These are phyloP conservation scores for Iphiclides podalirius DNA, from an alignment of 2,888 invertebrate genomes.

Conservation along the genomic window DNA sequence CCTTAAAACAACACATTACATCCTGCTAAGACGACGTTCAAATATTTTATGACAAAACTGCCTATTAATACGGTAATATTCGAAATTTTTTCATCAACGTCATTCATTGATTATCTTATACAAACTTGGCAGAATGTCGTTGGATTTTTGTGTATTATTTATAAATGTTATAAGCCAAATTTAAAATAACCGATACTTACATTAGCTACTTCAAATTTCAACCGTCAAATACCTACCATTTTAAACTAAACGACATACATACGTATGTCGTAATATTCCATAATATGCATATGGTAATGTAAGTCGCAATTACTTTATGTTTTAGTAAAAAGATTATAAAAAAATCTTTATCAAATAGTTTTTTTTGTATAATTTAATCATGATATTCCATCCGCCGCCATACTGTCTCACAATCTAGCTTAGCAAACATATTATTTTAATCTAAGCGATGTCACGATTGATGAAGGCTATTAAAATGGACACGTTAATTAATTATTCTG, in stretches of 20 bases:
- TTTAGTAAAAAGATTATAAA: too few relatives aligned
- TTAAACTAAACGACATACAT: too few relatives aligned
- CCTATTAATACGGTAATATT: conserved; percentile 17
- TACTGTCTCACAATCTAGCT: conserved; percentile 33
- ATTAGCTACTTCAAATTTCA: too few relatives aligned
- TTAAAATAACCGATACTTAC: too few relatives aligned
- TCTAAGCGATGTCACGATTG: conserved; percentile 30
- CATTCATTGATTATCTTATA: conserved; percentile 12
- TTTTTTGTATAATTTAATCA: too few relatives aligned
- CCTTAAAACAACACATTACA: conserved; percentile 41
- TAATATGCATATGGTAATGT: too few relatives aligned
- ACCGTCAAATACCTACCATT: too few relatives aligned
- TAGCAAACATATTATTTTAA: conserved; percentile 29
- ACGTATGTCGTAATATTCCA: too few relatives aligned
- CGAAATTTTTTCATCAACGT: conserved; percentile 18
- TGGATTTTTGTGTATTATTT: too few relatives aligned
- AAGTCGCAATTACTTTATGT: too few relatives aligned
- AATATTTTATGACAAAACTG: conserved; percentile 27
- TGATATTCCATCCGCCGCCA: conserved; percentile 32
- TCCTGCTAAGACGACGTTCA: conserved; percentile 53
- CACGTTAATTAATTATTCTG: conserved; percentile 30
- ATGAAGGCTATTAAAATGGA: conserved; percentile 31
- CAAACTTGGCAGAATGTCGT: conserved; percentile 12
- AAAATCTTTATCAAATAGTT: too few relatives aligned
- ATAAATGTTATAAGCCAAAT: too few relatives aligned